phyloP scores from a whole-genome alignment of 2,888 invertebrate species.

The Germaria angustata region DNA sequence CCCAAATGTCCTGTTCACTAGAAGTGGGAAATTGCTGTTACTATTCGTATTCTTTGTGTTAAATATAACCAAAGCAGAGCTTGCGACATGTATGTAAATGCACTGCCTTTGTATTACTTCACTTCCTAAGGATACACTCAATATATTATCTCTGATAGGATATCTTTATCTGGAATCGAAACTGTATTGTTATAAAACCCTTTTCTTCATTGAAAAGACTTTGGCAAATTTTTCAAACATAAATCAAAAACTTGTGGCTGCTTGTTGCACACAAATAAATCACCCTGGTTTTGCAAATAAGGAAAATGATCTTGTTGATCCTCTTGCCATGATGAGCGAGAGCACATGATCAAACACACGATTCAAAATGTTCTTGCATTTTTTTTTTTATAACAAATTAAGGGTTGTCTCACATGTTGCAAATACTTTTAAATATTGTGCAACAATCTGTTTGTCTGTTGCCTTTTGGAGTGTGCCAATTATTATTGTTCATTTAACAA shows the following conservation, averaged over 20 bases:
- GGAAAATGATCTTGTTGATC: background rate
- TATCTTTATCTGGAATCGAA: no score
- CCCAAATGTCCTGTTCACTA: no score
- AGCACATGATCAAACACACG: background rate
- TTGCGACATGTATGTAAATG: no score
- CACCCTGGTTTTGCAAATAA: slow-evolving; percentile 15
- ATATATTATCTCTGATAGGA: no score
- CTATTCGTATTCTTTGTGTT: no score
- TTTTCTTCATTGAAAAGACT: no score
- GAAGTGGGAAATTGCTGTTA: no score
- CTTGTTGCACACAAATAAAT: background rate
- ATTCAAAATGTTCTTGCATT: background rate
- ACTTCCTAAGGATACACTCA: no score
- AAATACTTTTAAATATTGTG: slow-evolving; percentile 9
- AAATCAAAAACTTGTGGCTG: background rate
- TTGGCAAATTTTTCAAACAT: background rate
- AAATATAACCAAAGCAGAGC: no score
- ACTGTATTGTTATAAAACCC: no score
- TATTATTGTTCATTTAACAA: slow-evolving; percentile 30
- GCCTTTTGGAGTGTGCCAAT: slow-evolving; percentile 33
- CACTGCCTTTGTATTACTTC: no score
- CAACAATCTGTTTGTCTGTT: background rate
- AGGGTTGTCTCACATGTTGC: slow-evolving; percentile 14
- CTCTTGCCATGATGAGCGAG: background rate
- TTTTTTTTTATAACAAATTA: background rate